phyloP scores from a whole-genome alignment of 2,113 vertebrate species.

The Accipiter virgatus region DNA sequence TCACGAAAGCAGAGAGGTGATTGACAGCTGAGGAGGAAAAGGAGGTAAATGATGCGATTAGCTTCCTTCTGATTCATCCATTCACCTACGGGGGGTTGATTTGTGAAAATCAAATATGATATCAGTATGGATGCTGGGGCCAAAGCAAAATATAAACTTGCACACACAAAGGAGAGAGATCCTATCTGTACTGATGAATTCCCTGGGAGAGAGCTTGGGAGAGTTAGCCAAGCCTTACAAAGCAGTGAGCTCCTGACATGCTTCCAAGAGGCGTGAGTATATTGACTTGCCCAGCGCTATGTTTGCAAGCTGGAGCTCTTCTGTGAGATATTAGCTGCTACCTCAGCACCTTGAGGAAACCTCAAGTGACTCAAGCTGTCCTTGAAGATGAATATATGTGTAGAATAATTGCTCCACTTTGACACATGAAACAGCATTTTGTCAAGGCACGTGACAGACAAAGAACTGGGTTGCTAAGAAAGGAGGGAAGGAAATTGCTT shows the following conservation, averaged over 20 bases:
- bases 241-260: constrained; percentile 16
- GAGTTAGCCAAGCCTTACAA: constrained; percentile 15
- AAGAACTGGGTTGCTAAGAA: not conserved
- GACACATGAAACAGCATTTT: constrained; percentile 2
- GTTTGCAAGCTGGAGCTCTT: constrained; percentile 6
- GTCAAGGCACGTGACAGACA: not conserved
- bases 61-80: not conserved
- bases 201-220: not conserved
- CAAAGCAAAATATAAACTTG: constrained; percentile 47
- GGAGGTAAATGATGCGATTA: not conserved
- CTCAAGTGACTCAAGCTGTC: not conserved
- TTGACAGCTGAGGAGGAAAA: not conserved
- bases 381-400: not conserved
- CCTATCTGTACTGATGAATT: constrained; percentile 22
- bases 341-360: not conserved
- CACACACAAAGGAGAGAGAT: constrained; percentile 3
- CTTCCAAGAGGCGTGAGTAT: not conserved
- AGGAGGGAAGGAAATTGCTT: not conserved
- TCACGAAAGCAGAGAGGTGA: constrained; percentile 10
- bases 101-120: constrained; percentile 14
- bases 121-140: not conserved
- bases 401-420: not conserved
- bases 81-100: not conserved
- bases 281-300: not conserved
- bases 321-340: not conserved